Evolutionary conservation across 2,888 invertebrate species (phyloP).

Genomic region (Geophilus truncorum): DNA sequence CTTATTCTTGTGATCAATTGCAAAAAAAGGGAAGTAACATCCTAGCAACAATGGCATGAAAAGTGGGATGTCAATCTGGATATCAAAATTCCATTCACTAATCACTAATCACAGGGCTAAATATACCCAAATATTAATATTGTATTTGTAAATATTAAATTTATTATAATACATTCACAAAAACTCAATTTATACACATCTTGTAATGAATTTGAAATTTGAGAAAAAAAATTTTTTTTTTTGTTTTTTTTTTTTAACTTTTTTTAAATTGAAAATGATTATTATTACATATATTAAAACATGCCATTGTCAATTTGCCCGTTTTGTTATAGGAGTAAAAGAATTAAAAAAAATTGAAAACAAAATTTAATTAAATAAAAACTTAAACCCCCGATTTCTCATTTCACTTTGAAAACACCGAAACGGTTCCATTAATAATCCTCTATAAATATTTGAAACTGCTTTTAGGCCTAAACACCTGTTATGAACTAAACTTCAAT

Average conservation of each 20-base stretch:
- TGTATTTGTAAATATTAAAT: not conserved
- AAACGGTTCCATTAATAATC: not conserved
- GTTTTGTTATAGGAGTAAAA: not conserved
- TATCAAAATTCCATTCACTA: constrained; percentile 1
- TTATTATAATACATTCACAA: not conserved
- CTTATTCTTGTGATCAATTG: not conserved
- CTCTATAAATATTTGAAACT: not conserved
- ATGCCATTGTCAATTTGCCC: constrained; percentile 6
- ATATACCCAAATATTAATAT: not conserved
- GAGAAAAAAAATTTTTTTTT: not conserved
- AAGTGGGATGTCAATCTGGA: constrained; percentile 34
- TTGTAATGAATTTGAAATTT: not conserved
- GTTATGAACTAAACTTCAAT: constrained; percentile 9
- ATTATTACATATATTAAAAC: not conserved
- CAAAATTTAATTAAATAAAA: not conserved
- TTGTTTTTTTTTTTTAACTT: too few species aligned
- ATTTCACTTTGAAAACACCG: not conserved
- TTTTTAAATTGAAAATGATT: not conserved
- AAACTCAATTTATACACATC: not conserved
- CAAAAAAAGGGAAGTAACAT: not conserved
- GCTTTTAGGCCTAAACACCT: not conserved
- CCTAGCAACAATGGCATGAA: constrained; percentile 23
- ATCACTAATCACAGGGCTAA: constrained; percentile 18
- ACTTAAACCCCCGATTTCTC: not conserved
- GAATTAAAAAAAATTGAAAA: not conserved